A percentile compares a stretch with the other conserved stretches of the same genome.
Evolutionary conservation across 2,797 vertebrate species (phyloP).

Genomic region (Menidia menidia): DNA sequence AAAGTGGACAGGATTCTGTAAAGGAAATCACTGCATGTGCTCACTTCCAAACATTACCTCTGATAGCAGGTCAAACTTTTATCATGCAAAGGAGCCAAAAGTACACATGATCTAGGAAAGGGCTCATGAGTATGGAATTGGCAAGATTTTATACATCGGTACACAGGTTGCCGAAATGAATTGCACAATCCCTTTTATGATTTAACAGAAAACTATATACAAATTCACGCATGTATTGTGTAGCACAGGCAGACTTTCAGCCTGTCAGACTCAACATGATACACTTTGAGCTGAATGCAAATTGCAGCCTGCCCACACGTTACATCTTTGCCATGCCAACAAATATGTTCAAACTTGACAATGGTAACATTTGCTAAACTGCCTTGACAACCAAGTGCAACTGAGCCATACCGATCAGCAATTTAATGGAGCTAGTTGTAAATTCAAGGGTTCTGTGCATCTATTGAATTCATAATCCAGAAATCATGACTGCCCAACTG

Average conservation of each 20-base stretch:
- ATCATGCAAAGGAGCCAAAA: not conserved
- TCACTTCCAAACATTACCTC: not conserved
- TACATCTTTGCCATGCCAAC: not conserved
- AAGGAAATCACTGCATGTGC: not conserved
- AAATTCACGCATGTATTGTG: not conserved
- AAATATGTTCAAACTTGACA: not conserved
- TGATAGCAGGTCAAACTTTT: not conserved
- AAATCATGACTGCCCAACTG: not conserved
- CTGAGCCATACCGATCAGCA: not conserved
- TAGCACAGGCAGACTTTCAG: not conserved
- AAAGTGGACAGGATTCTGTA: no score
- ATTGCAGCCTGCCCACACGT: not conserved
- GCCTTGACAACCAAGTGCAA: not conserved
- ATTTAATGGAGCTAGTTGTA: not conserved
- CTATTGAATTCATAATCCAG: not conserved
- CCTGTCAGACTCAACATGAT: not conserved
- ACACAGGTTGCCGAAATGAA: no score
- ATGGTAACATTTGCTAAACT: not conserved
- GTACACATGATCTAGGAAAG: not conserved
- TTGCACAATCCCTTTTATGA: no score
- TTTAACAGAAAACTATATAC: not conserved
- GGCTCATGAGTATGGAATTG: no score
- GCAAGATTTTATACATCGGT: no score
- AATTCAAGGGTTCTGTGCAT: not conserved
- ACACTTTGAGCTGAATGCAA: not conserved